phyloP scores from a whole-genome alignment of 53 echinoderm and acorn worm species.

The Arbacia lixula region DNA sequence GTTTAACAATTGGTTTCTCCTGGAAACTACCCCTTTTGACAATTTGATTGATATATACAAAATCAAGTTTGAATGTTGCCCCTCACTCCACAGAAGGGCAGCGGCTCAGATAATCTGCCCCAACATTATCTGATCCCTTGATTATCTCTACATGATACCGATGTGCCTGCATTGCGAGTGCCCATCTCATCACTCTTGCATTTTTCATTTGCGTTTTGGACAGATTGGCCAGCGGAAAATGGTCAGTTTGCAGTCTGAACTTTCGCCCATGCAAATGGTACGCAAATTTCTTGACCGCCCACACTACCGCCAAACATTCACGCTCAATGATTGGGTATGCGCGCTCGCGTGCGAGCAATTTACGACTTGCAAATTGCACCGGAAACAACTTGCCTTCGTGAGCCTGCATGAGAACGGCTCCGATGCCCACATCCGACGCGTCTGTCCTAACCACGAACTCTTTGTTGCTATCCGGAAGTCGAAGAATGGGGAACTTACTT shows the following conservation, averaged over 20 bases:
- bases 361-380: slow-evolving; percentile 35
- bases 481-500: slow-evolving; percentile 25
- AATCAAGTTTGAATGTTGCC: too few relatives aligned
- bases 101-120: too few relatives aligned
- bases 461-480: slow-evolving; percentile 7
- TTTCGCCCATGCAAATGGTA: slow-evolving; percentile 37
- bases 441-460: slow-evolving; percentile 33
- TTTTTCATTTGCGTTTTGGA: slow-evolving; percentile 15
- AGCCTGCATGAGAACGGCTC: slow-evolving; percentile 45
- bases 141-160: too few relatives aligned
- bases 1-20: too few relatives aligned
- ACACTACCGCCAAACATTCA: slow-evolving; percentile 42
- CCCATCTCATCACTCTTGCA: too few relatives aligned
- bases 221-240: slow-evolving; percentile 24
- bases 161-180: too few relatives aligned
- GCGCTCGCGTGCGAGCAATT: slow-evolving; percentile 33
- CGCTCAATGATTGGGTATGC: slow-evolving; percentile 35
- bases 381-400: slow-evolving; percentile 35
- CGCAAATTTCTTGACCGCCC: slow-evolving; percentile 63
- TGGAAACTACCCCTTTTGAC: too few relatives aligned
- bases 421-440: slow-evolving; percentile 30
- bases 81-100: too few relatives aligned
- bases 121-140: too few relatives aligned
- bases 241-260: slow-evolving; percentile 47
- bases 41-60: too few relatives aligned